Percentiles rank a stretch among this genome's conserved stretches.
phyloP scores from a whole-genome alignment of 2,113 vertebrate species.

The Himantopus leucocephalus region DNA sequence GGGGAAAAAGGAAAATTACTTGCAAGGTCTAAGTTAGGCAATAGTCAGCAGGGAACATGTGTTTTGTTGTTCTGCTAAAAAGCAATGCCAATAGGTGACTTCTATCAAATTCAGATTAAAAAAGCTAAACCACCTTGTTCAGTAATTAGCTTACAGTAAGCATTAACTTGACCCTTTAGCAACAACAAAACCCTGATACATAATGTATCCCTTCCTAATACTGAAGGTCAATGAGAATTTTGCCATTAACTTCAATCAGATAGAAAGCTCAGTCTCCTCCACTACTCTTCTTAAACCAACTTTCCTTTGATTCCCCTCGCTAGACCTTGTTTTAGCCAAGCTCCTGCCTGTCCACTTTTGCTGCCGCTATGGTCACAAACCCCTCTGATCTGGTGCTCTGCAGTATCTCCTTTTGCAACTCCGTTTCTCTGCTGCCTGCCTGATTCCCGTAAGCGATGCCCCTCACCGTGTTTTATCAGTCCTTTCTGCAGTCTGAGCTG shows the following conservation, averaged over 20 bases:
- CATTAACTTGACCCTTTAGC: not conserved
- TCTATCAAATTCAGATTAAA: not conserved
- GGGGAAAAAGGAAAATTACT: not conserved
- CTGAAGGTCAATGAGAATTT: not conserved
- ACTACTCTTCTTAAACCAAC: not conserved
- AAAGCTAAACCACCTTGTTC: not conserved
- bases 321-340: not conserved
- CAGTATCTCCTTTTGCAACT: not conserved
- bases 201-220: not conserved
- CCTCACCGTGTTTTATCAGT: not conserved
- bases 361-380: not conserved
- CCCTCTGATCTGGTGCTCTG: fast-evolving
- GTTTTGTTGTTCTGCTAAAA: not conserved
- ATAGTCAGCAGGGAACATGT: not conserved
- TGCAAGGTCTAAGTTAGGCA: not conserved
- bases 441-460: not conserved
- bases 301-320: not conserved
- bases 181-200: not conserved
- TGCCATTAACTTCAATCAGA: not conserved
- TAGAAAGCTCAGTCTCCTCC: not conserved
- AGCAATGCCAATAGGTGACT: fast-evolving
- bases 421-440: not conserved
- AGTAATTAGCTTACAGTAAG: not conserved
- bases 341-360: not conserved
- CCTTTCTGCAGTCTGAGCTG: not conserved